Base-by-base conservation (phyloP, 1,140 invertebrate genomes). In the Panonychus citri region DNA sequence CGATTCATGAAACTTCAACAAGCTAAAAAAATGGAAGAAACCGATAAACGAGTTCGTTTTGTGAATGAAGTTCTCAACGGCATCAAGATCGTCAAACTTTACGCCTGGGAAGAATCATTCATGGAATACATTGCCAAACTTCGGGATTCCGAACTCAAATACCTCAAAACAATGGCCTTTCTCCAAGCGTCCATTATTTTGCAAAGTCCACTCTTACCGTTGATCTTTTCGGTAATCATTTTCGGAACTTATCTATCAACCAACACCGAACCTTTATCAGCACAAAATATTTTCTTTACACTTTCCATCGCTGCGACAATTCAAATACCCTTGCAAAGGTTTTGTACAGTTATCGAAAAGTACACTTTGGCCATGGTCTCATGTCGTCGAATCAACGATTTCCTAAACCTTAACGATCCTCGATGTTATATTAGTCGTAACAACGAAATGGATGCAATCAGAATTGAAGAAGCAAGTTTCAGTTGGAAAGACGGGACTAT, bases 381-480 rank as follows among this genome's bases (percentile, higher is more conserved):
- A 57, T 74, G 85, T 24, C 79, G 82, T 66, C 76, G 84, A 68
- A 79, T 90, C 59, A 87, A 88, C 65, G 85, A 83, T 70, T 90
- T 87, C 69, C 79, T 90, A 78, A 87, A 86, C 66, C 74, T 76
- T 57, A 82, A 87, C 67, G 85, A 64, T 54, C 26, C 61, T 13
- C 49, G 57, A 48, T 27, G 19, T n/a, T 57, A 60, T 55, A 55
- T 56, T 28, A 55, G 43, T 15, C 10, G 43, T 15, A 28, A 58
- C 28, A 30, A 52, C 10, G 39, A 53, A 24, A 28, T 12, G 15
- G 30, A 53, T 21, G 51, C 56, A 21, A 56, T 55, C 25, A 12
- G 3, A 40, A 37, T 62, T 19, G 61, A 60, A 43, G 28, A 58
- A 48, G 57, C 46, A 30, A 54, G 10, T 1, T 46, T 59, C n/a